Evolutionary conservation across 2,797 vertebrate genomes (phyloP), one percentile per base, ranked within the genome.

Genomic region (Sardinella longiceps): DNA sequence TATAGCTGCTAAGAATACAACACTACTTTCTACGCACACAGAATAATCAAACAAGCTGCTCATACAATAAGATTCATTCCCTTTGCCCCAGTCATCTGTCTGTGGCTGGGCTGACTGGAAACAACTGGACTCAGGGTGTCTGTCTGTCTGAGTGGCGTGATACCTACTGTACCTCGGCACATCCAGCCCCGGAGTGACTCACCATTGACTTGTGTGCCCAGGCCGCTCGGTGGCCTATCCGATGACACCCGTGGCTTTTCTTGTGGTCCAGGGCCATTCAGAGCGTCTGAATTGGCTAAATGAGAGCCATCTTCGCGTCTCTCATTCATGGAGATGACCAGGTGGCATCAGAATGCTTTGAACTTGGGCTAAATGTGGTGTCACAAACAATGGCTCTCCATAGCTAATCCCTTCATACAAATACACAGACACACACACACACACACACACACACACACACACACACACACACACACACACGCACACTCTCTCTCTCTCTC

Each of bases 231-330:
- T 89, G 90, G 90, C 91, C 86, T 93, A 92, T 94, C 93, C 87
- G 87, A 92, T 94, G 89, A 92, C 94, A 86, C 91, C 5, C 84
- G 39, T 48, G 50, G 91, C 89, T 90, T 70, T 90, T 93, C 92
- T 93, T 93, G 92, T 93, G 93, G 92, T 93, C 84, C 1, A 4
- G 84, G 83, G 88, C 87, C 91, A 88, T 93, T 94, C 89, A 93
- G 25, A 90, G 89, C 86, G 90, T 88, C 91, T 92, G 92, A 94
- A 93, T 94, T 91, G 91, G 90, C 89, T 92, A 92, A 92, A 90
- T 93, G 92, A 88, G 93, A 92, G 91, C 90, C 92, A 91, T 92
- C 89, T 91, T 91, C 88, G 86, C 86, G 12, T 90, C 86, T 88
- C 88, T 87, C 84, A 81, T 84, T 87, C 87, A 88, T 87, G 80